Percentiles rank a stretch among this genome's conserved stretches.
Evolutionary conservation across 2,797 vertebrate genomes (phyloP).

Genomic region (Chiloscyllium punctatum): DNA sequence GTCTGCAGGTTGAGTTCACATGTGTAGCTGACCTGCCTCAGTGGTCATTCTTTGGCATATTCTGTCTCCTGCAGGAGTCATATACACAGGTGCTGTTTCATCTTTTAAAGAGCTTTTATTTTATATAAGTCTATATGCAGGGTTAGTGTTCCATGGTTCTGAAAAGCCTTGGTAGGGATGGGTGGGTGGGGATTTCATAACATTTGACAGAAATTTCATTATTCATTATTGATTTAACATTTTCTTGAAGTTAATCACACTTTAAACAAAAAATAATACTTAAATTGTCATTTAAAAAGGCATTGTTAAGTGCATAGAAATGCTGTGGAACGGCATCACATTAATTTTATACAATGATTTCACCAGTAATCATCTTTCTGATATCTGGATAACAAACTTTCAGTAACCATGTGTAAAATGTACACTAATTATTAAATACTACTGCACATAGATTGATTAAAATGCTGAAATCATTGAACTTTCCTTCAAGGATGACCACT

Average conservation of each 20-base stretch:
- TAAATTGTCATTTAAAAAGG: not conserved
- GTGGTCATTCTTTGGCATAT: not conserved
- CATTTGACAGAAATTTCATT: not conserved
- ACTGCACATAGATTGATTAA: not conserved
- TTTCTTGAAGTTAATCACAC: not conserved
- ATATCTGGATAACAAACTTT: not conserved
- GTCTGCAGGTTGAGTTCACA: slow-evolving; percentile 28
- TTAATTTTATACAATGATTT: not conserved
- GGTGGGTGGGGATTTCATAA: not conserved
- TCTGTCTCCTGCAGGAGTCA: slow-evolving; percentile 13
- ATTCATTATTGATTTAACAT: slow-evolving; percentile 16
- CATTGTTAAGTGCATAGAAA: not conserved
- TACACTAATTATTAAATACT: not conserved
- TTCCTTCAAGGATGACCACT: slow-evolving; percentile 4
- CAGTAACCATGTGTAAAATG: not conserved
- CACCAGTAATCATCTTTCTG: not conserved
- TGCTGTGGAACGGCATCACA: not conserved
- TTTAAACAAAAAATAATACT: not conserved
- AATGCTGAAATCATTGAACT: not conserved
- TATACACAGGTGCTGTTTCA: not conserved
- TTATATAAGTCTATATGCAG: not conserved
- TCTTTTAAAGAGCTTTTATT: not conserved
- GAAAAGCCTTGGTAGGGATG: not conserved
- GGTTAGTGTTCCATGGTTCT: not conserved
- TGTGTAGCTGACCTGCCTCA: not conserved